Base-by-base conservation (phyloP, 2,113 vertebrate genomes). In the Sorex araneus region DNA sequence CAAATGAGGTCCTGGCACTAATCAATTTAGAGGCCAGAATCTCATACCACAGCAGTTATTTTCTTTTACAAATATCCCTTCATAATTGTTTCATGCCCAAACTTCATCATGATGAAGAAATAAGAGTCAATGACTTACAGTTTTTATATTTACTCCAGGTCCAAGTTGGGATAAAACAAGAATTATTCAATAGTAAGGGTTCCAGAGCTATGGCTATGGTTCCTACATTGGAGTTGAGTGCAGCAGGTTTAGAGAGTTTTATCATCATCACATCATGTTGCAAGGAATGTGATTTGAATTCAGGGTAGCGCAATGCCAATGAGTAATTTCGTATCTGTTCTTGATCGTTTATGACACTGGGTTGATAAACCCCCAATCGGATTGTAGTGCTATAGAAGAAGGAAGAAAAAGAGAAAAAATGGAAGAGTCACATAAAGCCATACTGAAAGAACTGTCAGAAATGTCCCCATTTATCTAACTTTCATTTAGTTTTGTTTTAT, bases 251-350 rank as follows among this genome's bases (percentile, higher is more conserved):
- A 84, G 96, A 97, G 91, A 99, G 97, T 94, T 98, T 98, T 95
- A 99, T 98, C 96, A 99, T 94, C 98, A 98, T 98, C 93, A 99
- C 91, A 95, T 99, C 98, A 2, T 98, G 98, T 96, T 98, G 97
- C 97, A 98, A 96, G 87, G 43, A 91, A 73, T 94, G 94, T 67
- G 96, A 78, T 77, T 87, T 93, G 91, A 95, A 97, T 0, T 86
- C 28, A 50, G 97, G 97, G 60, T 97, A 89, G 6, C 54, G 36
- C 30, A 98, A 1, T 11, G 5, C n/a, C 66, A 92, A 1, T 8
- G 79, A 86, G 40, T 50, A 93, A 57, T 88, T 93, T 32, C 23
- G 57, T 9, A 12, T 28, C 79, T 97, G 96, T 19, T 96, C 92
- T 7, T 77, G 76, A 27, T 85, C 64, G 40, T 54, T 90, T 80